A percentile compares a stretch with the other conserved stretches of the same genome.
phyloP scores from a whole-genome alignment of 2,797 vertebrate species.

The Anabas testudineus region DNA sequence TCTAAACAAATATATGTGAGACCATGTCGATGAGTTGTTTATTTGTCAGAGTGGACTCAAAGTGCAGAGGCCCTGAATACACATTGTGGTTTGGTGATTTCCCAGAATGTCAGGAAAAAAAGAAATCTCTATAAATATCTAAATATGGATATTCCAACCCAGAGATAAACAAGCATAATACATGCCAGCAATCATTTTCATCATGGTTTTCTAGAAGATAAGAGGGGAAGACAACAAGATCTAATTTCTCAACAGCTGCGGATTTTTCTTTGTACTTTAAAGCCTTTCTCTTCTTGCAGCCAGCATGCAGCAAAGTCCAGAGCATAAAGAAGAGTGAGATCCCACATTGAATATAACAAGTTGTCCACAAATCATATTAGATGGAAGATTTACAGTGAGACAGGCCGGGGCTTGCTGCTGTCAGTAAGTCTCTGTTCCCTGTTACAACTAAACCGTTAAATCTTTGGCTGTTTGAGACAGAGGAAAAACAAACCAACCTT shows the following conservation, averaged over 20 bases:
- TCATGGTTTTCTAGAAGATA: conserved; percentile 1
- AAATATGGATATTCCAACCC: not conserved
- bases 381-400: conserved; percentile 26
- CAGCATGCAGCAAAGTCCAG: conserved; percentile 3
- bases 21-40: not conserved
- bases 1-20: not conserved
- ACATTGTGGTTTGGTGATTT: not conserved
- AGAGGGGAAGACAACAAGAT: conserved; percentile 13
- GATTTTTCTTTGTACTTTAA: conserved; percentile 18
- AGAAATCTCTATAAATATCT: not conserved
- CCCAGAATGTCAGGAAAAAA: not conserved
- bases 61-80: not conserved
- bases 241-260: conserved; percentile 14
- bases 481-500: no score
- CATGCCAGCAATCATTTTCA: not conserved
- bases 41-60: not conserved
- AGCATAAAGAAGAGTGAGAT: conserved; percentile 20
- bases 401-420: not conserved
- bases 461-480: no score
- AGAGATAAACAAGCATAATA: not conserved
- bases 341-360: conserved; percentile 16
- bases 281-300: conserved; percentile 12
- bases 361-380: conserved; percentile 31
- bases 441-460: no score
- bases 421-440: no score